phyloP scores from a whole-genome alignment of 2,888 invertebrate species.

The Onchidella celtica region DNA sequence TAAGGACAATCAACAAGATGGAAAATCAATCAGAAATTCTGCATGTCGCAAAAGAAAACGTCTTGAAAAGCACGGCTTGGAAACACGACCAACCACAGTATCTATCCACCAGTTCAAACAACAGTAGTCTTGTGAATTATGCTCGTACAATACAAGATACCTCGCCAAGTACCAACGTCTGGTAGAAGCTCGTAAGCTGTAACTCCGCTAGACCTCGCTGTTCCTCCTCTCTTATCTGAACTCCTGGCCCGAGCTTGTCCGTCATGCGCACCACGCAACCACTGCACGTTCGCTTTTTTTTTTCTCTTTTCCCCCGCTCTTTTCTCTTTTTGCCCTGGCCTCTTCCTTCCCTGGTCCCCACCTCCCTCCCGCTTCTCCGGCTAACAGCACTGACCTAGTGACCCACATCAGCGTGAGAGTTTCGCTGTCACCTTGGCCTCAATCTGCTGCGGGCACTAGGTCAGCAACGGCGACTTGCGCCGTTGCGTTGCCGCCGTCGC shows the following conservation, averaged over 20 bases:
- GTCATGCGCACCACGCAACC: conserved; percentile 19
- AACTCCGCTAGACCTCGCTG: too few relatives aligned
- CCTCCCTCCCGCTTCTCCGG: background rate
- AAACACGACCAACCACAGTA: too few relatives aligned
- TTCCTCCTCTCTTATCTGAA: background rate
- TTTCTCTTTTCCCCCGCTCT: background rate
- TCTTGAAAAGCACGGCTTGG: background rate
- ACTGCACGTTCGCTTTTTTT: background rate
- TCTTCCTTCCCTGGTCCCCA: background rate
- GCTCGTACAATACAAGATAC: too few relatives aligned
- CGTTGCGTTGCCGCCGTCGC: conserved; percentile 14
- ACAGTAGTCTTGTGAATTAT: too few relatives aligned
- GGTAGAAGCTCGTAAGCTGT: too few relatives aligned
- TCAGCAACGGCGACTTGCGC: conserved; percentile 25
- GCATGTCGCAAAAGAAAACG: background rate
- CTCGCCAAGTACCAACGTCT: too few relatives aligned
- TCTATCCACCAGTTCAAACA: too few relatives aligned
- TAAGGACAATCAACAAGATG: background rate
- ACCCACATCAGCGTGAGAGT: conserved; percentile 35
- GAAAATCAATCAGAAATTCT: background rate
- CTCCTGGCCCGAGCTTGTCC: background rate
- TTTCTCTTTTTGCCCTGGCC: background rate
- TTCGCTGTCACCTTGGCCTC: conserved; percentile 35
- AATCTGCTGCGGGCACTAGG: conserved; percentile 14
- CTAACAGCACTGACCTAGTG: conserved; percentile 33